Evolutionary conservation across 2,888 invertebrate genomes (phyloP), one percentile per base, ranked within the genome.

Genomic region (Nycteola revayana): DNA sequence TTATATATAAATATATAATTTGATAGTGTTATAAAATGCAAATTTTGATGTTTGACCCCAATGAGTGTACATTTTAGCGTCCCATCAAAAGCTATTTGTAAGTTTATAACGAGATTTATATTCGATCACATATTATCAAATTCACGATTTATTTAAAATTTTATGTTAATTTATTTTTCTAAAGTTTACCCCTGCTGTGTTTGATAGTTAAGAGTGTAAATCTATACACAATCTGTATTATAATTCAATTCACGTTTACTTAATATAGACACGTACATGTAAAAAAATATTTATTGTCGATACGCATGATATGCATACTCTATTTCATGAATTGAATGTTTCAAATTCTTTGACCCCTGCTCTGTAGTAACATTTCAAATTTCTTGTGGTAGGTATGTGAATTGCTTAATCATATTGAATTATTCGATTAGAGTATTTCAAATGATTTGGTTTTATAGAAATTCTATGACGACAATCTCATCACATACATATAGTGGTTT

Each of bases 1-100:
- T 54, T 49, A 53, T 49, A 32, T 33, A 46, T 44, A 58, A 42
- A 50, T 33, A 46, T 44, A 58, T 41, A 50, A 43, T 41, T 46
- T 34, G 36, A 50, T 47, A 32, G 34, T 27, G 32, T 32, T 48
- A 44, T 56, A 46, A 52, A 49, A 57, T 59, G 41, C 31, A 45
- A 59, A 59, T 59, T 10, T 11, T 26, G 29, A 42, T 40, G 36
- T 38, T 57, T 39, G 37, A 39, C 14, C 20, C 31, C 40, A 30
- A 29, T 40, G 49, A 52, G 53, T 40, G 49, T 37, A 39, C 21
- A n/a, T 41, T 52, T 40, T 44, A 53, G 44, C 24, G 27, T 38
- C 34, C 29, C 30, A 37, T 34, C 28, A 36, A 41, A 44, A 7
- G 34, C 23, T 25, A 28, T 32, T 35, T 21, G 25, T 36, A 25